A percentile compares a stretch with the other conserved stretches of the same genome.
Conservation (phyloP, 2,888 invertebrate species). For the Steromphala cineraria region DNA sequence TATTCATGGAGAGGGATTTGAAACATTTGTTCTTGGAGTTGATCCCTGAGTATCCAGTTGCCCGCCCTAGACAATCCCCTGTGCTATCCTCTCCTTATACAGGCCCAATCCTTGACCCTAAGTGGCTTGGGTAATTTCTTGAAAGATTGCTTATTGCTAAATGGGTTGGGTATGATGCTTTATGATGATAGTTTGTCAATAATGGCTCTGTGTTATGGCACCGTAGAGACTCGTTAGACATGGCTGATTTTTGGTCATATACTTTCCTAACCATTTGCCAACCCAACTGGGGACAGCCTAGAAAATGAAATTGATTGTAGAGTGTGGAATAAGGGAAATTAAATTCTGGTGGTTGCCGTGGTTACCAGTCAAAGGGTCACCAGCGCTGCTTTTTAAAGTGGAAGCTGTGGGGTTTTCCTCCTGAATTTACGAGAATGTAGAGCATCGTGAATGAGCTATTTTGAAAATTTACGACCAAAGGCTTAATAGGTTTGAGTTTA, state of each 20-base stretch:
- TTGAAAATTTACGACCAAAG: background rate
- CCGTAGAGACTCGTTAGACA: conserved; percentile 4
- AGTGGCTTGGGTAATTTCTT: conserved; percentile 21
- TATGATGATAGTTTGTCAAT: conserved; percentile 21
- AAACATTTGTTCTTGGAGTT: background rate
- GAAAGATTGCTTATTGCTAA: conserved; percentile 14
- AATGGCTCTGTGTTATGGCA: conserved; percentile 15
- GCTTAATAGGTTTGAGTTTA: conserved; percentile 13
- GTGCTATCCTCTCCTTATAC: background rate
- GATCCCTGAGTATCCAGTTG: background rate
- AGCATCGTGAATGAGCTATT: conserved; percentile 8
- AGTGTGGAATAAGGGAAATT: conserved; percentile 27
- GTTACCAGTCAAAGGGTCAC: conserved; percentile 22
- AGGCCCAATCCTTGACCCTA: background rate
- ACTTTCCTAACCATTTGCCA: background rate
- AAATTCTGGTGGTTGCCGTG: conserved; percentile 28
- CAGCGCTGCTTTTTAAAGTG: conserved; percentile 4
- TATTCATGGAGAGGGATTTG: background rate
- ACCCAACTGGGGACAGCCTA: conserved; percentile 7
- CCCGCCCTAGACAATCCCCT: background rate
- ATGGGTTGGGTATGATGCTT: background rate
- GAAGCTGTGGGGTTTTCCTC: conserved; percentile 11
- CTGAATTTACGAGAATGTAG: background rate
- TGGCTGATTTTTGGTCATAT: conserved; percentile 17
- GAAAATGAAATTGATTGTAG: conserved; percentile 28